Conservation (phyloP, 1,140 invertebrate species). For the Drosophila dunni region DNA sequence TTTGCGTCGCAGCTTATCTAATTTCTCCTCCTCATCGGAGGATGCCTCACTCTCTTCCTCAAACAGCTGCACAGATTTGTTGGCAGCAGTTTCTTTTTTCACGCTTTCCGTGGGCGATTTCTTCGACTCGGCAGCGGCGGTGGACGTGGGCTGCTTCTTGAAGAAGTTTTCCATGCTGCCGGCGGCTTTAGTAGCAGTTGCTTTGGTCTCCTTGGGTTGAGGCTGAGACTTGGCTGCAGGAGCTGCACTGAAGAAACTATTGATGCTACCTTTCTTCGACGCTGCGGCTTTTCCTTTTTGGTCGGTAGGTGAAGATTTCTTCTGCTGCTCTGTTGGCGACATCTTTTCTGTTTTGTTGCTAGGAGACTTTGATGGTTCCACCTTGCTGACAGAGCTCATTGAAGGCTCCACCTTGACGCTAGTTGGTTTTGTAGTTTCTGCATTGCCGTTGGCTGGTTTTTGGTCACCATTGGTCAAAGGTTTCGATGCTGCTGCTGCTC, state of each 20-base stretch:
- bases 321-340: slow-evolving; percentile 11
- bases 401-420: slow-evolving; percentile 32
- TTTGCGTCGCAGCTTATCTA: slow-evolving; percentile 71
- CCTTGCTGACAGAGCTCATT: slow-evolving; percentile 25
- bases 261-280: slow-evolving; percentile 67
- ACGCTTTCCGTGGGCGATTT: slow-evolving; percentile 31
- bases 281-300: slow-evolving; percentile 43
- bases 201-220: slow-evolving; percentile 56
- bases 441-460: slow-evolving; percentile 6
- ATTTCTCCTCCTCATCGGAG: slow-evolving; percentile 78
- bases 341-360: slow-evolving; percentile 35
- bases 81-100: slow-evolving; percentile 51
- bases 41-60: slow-evolving; percentile 57
- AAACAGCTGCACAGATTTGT: slow-evolving; percentile 73
- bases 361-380: slow-evolving; percentile 5
- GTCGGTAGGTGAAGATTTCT: slow-evolving; percentile 55
- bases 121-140: slow-evolving; percentile 15
- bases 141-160: slow-evolving; percentile 61
- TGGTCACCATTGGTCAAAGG: slow-evolving; percentile 38
- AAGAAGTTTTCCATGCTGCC: slow-evolving; percentile 71
- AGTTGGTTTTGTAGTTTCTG: slow-evolving; percentile 9
- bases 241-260: slow-evolving; percentile 65
- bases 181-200: slow-evolving; percentile 45
- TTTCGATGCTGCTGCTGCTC: background rate
- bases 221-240: slow-evolving; percentile 42